A percentile compares a stretch with the other conserved stretches of the same genome.
Evolutionary conservation across 1,140 invertebrate genomes (phyloP).

Genomic region (Bombus cullumanus): DNA sequence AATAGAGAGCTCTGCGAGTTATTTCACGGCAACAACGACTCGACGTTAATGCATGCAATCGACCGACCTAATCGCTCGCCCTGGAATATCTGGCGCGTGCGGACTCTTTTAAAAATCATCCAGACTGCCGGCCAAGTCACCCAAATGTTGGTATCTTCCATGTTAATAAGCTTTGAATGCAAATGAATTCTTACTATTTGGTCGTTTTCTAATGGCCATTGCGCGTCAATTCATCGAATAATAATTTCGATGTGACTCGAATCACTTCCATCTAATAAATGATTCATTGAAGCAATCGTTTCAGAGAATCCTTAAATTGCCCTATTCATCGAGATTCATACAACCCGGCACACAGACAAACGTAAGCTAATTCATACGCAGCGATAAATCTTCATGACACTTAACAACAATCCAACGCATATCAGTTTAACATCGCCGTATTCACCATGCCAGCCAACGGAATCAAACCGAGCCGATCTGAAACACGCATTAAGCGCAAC

Average conservation of each 20-base stretch:
- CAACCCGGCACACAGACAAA: not conserved
- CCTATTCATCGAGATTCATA: slow-evolving; percentile 14
- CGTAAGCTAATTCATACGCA: slow-evolving; percentile 7
- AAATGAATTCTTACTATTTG: not conserved
- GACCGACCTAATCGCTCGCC: not conserved
- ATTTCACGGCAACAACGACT: slow-evolving; percentile 16
- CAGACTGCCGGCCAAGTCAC: too few relatives aligned
- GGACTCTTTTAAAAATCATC: not conserved
- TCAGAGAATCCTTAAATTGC: slow-evolving; percentile 24
- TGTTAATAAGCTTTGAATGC: not conserved
- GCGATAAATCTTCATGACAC: slow-evolving; percentile 27
- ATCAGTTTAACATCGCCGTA: slow-evolving; percentile 4
- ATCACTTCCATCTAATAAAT: not conserved
- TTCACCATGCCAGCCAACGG: not conserved
- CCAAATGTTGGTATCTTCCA: too few relatives aligned
- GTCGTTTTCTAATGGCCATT: not conserved
- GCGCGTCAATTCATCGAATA: not conserved
- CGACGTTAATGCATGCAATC: slow-evolving; percentile 48
- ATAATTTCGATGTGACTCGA: not conserved
- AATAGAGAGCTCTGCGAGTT: slow-evolving; percentile 43
- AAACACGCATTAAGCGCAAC: not conserved
- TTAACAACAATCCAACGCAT: slow-evolving; percentile 26
- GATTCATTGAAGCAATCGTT: not conserved
- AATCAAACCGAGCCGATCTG: slow-evolving; percentile 23
- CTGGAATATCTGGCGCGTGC: not conserved